These are phyloP conservation scores for Nomada fucata DNA, from an alignment of 2,888 invertebrate genomes.

Conservation along the genomic window DNA sequence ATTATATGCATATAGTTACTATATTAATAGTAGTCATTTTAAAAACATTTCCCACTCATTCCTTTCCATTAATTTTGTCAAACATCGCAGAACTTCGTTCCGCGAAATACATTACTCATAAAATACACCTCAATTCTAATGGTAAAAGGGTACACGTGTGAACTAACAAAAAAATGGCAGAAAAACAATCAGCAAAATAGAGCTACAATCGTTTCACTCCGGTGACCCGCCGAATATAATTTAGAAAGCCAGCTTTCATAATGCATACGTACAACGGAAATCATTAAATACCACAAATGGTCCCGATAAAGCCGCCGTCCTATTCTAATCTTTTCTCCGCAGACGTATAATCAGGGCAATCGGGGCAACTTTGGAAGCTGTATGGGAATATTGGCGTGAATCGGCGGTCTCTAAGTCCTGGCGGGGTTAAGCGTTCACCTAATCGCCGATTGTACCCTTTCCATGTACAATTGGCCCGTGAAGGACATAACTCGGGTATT, in stretches of 20 bases:
- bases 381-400: slow-evolving; percentile 5
- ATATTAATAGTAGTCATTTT: too few relatives aligned
- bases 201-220: neutral
- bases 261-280: neutral
- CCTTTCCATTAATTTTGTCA: too few relatives aligned
- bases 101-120: too few relatives aligned
- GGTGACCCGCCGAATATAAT: neutral
- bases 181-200: too few relatives aligned
- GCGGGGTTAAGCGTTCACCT: slow-evolving; percentile 26
- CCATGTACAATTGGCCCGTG: slow-evolving; percentile 14
- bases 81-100: too few relatives aligned
- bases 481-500: slow-evolving; percentile 54
- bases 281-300: neutral
- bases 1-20: too few relatives aligned
- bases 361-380: neutral
- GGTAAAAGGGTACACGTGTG: too few relatives aligned
- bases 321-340: neutral
- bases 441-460: slow-evolving; percentile 21
- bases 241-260: neutral
- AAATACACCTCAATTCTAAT: too few relatives aligned
- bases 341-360: neutral
- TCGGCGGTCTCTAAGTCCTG: slow-evolving; percentile 11
- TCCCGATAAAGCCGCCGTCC: too few relatives aligned
- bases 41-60: too few relatives aligned
- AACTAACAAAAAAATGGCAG: too few relatives aligned